phyloP scores from a whole-genome alignment of 2,888 invertebrate species.

The Geotrupes spiniger region DNA sequence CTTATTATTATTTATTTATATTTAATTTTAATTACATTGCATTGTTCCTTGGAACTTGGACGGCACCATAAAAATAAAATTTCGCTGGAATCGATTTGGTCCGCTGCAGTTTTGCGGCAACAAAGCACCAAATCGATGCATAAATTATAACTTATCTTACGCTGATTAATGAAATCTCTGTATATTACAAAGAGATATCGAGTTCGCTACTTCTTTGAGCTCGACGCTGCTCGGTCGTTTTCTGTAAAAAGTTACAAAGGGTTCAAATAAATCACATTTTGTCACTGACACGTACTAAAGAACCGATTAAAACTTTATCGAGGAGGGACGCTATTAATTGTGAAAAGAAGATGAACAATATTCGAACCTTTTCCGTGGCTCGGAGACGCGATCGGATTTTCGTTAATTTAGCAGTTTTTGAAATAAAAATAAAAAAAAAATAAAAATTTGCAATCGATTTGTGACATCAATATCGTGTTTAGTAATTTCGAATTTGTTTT shows the following conservation, averaged over 20 bases:
- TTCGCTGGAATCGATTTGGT: neutral
- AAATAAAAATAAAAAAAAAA: no score
- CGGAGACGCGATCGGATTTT: no score
- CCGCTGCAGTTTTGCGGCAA: no score
- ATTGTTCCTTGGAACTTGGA: no score
- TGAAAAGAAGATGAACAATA: constrained; percentile 14
- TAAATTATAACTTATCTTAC: constrained; percentile 24
- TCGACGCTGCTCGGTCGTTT: neutral
- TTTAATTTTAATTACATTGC: no score
- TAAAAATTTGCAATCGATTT: no score
- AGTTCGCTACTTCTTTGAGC: no score
- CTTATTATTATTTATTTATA: no score
- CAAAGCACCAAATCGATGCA: constrained; percentile 20
- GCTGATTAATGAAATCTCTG: constrained; percentile 14
- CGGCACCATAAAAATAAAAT: constrained; percentile 21
- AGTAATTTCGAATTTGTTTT: no score
- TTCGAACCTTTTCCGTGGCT: neutral
- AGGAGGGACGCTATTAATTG: constrained; percentile 17
- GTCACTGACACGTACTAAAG: constrained; percentile 20
- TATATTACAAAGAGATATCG: constrained; percentile 8
- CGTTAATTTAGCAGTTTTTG: no score
- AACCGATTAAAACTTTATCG: constrained; percentile 16
- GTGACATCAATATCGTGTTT: no score
- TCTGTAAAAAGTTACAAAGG: constrained; percentile 19
- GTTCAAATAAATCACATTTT: constrained; percentile 20